Base-by-base conservation (phyloP, 1,140 invertebrate species). In the Physella acuta region DNA sequence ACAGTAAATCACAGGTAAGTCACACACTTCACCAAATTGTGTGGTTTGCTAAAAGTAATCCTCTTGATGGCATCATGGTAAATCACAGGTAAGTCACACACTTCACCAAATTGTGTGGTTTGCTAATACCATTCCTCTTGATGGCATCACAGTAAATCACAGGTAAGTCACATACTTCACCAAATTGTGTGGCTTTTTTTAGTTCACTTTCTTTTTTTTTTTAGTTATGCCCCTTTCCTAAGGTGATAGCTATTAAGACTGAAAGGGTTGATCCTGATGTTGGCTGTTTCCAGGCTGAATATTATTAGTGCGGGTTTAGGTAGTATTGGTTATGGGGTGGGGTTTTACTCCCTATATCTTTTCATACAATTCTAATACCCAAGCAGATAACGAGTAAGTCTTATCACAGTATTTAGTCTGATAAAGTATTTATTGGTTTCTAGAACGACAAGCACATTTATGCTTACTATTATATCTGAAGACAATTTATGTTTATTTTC, bases 1-100 rank as follows among this genome's bases (percentile, higher is more conserved):
- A 87, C 82, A 65, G 92, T 98, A 59, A 89, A 90, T 70, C 97
- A 99, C 82, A 89, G 65, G 65, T 68, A 1, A 68, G 53, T 36
- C 8, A n/a, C n/a, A n/a, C n/a, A n/a, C n/a, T n/a, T n/a, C 11
- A 26, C 11, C 26, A 16, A 16, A 16, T 16, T 56, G 8, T 56
- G 26, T 56, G 26, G 53, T 99, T 99, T 85, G 95, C 95, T 14
- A 99, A 99, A 86, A 97, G 95, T 0, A 88, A 93, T 62, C 89
- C 89, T 3, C 59, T 83, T 17, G 73, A 73, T 17, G 70, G 66
- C 24, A 81, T 92, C 53, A 87, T 82, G 64, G 92, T 98, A 59
- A 89, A 90, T 70, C 97, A 99, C 82, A 89, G 65, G 65, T 68
- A 1, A 68, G 53, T 36, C 8, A n/a, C n/a, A n/a, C n/a, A n/a